phyloP scores from a whole-genome alignment of 1,140 invertebrate species.

The Harlomillsia oculata region DNA sequence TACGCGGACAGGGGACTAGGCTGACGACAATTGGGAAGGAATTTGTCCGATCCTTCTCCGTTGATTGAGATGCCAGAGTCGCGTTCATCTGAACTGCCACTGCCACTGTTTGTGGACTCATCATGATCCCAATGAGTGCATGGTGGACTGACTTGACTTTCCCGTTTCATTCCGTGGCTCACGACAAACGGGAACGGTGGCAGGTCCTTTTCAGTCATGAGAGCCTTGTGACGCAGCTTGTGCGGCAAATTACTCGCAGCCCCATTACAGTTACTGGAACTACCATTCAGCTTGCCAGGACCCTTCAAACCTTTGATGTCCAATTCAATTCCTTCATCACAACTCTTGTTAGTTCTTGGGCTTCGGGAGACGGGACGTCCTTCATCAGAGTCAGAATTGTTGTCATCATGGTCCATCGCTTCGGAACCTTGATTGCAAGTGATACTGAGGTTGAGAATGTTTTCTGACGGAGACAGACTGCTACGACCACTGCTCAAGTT shows the following conservation, averaged over 20 bases:
- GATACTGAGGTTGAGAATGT: constrained; percentile 38
- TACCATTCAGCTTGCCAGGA: neutral
- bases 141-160: constrained; percentile 64
- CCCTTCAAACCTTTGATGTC: neutral
- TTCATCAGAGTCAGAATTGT: constrained; percentile 35
- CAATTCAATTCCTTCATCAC: neutral
- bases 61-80: constrained; percentile 73
- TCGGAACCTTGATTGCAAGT: constrained; percentile 38
- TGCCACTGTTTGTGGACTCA: constrained; percentile 32
- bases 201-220: constrained; percentile 72
- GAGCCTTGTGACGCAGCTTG: constrained; percentile 84
- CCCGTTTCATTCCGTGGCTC: constrained; percentile 52
- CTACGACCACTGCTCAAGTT: constrained; percentile 29
- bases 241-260: constrained; percentile 60
- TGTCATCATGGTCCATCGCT: constrained; percentile 33
- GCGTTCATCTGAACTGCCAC: constrained; percentile 70
- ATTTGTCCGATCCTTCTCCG: constrained; percentile 29
- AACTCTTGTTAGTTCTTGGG: neutral
- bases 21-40: constrained; percentile 21
- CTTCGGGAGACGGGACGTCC: constrained; percentile 25
- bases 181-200: constrained; percentile 57
- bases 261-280: constrained; percentile 2
- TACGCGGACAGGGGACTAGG: constrained; percentile 28
- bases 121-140: constrained; percentile 59
- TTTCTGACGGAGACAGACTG: constrained; percentile 33